Conservation (phyloP, 2,113 vertebrate species). For the Sebastes fasciatus region DNA sequence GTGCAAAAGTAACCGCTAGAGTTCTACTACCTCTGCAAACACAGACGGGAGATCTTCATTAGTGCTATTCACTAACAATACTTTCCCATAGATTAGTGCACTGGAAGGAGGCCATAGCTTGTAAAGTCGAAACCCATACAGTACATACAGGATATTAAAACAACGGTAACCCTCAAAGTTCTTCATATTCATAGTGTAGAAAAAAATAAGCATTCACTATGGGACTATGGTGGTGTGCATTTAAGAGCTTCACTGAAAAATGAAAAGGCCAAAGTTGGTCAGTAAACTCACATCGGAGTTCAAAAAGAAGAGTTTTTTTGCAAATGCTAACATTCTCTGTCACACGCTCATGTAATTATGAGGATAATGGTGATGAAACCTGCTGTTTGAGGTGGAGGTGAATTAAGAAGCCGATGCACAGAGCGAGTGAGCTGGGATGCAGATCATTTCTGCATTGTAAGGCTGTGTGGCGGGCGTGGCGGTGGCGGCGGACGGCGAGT, state of each 20-base stretch:
- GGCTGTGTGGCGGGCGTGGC: constrained; percentile 29
- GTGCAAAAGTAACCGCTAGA: constrained; percentile 21
- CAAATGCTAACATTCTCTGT: constrained; percentile 48
- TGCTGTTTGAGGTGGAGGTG: background rate
- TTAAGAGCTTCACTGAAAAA: constrained; percentile 43
- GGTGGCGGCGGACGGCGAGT: constrained; percentile 53
- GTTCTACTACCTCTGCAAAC: constrained; percentile 32
- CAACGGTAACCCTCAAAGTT: constrained; percentile 50
- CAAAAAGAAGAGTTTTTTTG: background rate
- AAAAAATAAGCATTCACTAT: constrained; percentile 26
- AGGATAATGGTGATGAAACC: constrained; percentile 5
- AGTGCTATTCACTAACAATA: constrained; percentile 48
- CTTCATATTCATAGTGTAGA: constrained; percentile 71
- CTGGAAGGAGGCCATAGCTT: constrained; percentile 54
- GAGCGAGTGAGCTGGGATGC: constrained; percentile 12
- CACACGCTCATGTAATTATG: constrained; percentile 23
- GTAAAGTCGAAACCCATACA: constrained; percentile 39
- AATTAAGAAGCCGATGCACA: constrained; percentile 18
- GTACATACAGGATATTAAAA: constrained; percentile 51
- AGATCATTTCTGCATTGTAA: background rate
- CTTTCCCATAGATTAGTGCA: constrained; percentile 64
- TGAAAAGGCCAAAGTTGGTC: background rate
- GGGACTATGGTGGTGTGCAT: constrained; percentile 32
- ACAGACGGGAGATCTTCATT: constrained; percentile 30
- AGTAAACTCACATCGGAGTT: background rate